Evolutionary conservation across 2,888 invertebrate genomes (phyloP).

Genomic region (Leptopilina syphax): DNA sequence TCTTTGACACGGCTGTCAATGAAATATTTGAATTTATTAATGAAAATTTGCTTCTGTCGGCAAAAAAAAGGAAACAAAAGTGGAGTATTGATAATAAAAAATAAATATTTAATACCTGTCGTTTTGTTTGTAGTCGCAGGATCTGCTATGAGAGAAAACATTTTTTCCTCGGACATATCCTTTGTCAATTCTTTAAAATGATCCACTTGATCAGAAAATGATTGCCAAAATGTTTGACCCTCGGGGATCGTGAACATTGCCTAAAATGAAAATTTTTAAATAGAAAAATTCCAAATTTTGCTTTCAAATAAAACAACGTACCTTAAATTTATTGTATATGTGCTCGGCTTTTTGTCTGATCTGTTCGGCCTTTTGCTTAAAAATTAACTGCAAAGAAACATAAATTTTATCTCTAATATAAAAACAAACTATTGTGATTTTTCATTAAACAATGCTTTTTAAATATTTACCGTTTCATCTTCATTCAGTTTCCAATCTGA

Average conservation of each 20-base stretch:
- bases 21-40: neutral
- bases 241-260: slow-evolving; percentile 82
- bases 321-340: slow-evolving; percentile 80
- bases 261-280: slow-evolving; percentile 70
- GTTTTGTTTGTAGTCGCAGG: slow-evolving; percentile 78
- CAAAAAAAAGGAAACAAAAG: too few species aligned
- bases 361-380: slow-evolving; percentile 83
- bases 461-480: slow-evolving; percentile 78
- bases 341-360: slow-evolving; percentile 85
- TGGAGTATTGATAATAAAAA: neutral
- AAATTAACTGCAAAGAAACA: slow-evolving; percentile 73
- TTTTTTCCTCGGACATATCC: slow-evolving; percentile 80
- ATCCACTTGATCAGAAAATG: slow-evolving; percentile 83
- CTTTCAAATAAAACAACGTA: slow-evolving; percentile 69
- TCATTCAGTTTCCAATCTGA: slow-evolving; percentile 84
- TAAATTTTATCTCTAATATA: slow-evolving; percentile 44
- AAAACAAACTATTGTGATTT: neutral
- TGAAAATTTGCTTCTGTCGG: too few species aligned
- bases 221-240: slow-evolving; percentile 84
- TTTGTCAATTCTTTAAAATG: slow-evolving; percentile 84
- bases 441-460: neutral
- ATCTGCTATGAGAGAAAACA: slow-evolving; percentile 82
- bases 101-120: neutral
- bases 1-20: neutral
- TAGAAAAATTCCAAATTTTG: slow-evolving; percentile 33